Evolutionary conservation across 2,888 invertebrate genomes (phyloP), one percentile per base, ranked within the genome.

Genomic region (Rapana venosa): DNA sequence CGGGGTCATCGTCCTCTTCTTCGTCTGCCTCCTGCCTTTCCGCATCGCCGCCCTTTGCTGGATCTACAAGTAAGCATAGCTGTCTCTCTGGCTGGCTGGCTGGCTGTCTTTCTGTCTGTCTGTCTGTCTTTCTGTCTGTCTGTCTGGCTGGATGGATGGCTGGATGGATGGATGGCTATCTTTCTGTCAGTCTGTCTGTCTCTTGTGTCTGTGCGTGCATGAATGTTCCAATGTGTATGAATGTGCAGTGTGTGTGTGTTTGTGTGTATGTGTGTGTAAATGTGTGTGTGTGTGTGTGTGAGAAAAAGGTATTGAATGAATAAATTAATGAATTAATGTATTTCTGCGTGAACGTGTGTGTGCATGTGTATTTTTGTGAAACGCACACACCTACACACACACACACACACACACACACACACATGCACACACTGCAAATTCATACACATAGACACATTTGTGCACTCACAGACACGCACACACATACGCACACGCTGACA

Each of bases 1-100:
- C 13, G 91, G 93, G 0, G 93, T 95, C 66, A 94, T 95, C 0
- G 96, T 98, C 58, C 98, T 98, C 87, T 99, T 99, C 96, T 99
- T 99, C 96, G 96, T 98, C 88, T 98, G 98, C 95, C 97, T 99
- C 83, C 96, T 99, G 91, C 99, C 99, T 0, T 98, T 98, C 96
- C 97, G 98, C 92, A 98, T 98, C 2, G 97, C 99, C 84, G 98
- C 98, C 0, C 96, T 99, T 85, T 98, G 98, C 98, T 97, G 98
- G 91, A 98, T 98, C 90, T 47, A 89, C 89, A 32, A 66, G 88
- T 86, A 32, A 66, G 61, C 17, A 66, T 8, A 15, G 30, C 6
- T 97, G 97, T 86, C 47, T 98, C 98, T 96, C 87, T 47, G 17
- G 26, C 47, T 47, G 15, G 36, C 26, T 47, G 4, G 36, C 47